Evolutionary conservation across 2,113 vertebrate species (phyloP).

Genomic region (Rhea pennata): DNA sequence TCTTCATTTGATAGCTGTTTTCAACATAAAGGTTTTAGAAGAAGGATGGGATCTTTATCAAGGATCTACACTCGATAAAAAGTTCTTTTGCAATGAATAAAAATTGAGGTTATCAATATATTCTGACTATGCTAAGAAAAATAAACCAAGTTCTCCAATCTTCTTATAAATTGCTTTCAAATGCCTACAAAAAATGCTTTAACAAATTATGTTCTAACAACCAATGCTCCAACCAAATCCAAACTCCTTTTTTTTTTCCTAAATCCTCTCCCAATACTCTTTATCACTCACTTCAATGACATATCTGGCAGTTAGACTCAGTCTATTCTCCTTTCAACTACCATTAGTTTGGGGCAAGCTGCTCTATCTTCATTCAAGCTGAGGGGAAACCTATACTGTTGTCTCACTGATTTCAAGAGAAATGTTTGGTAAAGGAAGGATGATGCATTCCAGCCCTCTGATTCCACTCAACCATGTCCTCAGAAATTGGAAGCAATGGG

Average conservation of each 20-base stretch:
- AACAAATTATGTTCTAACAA: background rate
- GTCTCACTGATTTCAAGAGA: background rate
- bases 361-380: background rate
- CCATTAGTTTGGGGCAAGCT: background rate
- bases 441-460: background rate
- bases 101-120: background rate
- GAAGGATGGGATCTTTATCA: background rate
- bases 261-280: background rate
- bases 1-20: background rate
- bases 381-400: fast-evolving
- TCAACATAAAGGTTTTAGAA: background rate
- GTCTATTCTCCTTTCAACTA: background rate
- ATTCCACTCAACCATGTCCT: background rate
- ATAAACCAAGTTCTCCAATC: background rate
- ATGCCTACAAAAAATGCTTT: background rate
- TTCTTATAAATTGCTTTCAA: background rate
- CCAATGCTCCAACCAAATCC: background rate
- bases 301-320: background rate
- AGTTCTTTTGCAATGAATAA: background rate
- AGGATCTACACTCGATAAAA: background rate
- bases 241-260: background rate
- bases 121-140: background rate
- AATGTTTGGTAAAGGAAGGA: background rate
- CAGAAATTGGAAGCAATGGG: slow-evolving; percentile 33
- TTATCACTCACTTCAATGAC: background rate